Evolutionary conservation across 2,888 invertebrate species (phyloP), one percentile per base, ranked within the genome.

Genomic region (Meteorus colon): DNA sequence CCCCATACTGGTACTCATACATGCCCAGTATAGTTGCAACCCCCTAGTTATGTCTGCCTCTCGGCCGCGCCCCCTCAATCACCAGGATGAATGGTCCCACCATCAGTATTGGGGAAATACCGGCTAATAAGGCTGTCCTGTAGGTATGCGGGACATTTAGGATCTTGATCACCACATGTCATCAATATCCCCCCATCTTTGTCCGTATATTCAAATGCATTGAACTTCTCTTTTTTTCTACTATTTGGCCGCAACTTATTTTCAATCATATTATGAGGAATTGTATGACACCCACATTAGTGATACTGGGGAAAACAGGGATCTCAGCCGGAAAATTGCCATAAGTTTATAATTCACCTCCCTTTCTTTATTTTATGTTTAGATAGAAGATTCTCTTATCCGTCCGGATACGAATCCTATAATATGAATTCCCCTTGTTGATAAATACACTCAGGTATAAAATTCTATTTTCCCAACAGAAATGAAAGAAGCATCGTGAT

Each of bases 101-200:
- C 68, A 68, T 51, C 51, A 68, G 68, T 48, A 51, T 68, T 48
- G 29, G 68, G 10, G 29, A 16, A 48, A 55, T 48, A 29, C 48
- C 45, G 29, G n/a, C 51, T 68, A 68, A 51, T 68, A 68, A 51
- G 48, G 68, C 51, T n/a, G 68, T 27, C 29, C 29, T 48, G 31
- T 68, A 68, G 29, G 51, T 48, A 68, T 48, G 29, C 68, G 48
- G 68, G 68, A 48, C 55, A 55, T 19, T 24, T 19, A 8, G 24
- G 8, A 8, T 4, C 24, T 19, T 4, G 55, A 6, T n/a, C 55
- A 55, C 19, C 55, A 55, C 55, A 55, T 55, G n/a, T 55, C 55
- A 55, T 55, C 19, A 24, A 19, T 55, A 55, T 55, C 6, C 19
- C 48, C 4, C n/a, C 2, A 55, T n/a, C 55, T 55, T 19, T n/a